Percentiles rank a stretch among this genome's conserved stretches.
phyloP scores from a whole-genome alignment of 2,888 invertebrate genomes.

The Athalia circularis region DNA sequence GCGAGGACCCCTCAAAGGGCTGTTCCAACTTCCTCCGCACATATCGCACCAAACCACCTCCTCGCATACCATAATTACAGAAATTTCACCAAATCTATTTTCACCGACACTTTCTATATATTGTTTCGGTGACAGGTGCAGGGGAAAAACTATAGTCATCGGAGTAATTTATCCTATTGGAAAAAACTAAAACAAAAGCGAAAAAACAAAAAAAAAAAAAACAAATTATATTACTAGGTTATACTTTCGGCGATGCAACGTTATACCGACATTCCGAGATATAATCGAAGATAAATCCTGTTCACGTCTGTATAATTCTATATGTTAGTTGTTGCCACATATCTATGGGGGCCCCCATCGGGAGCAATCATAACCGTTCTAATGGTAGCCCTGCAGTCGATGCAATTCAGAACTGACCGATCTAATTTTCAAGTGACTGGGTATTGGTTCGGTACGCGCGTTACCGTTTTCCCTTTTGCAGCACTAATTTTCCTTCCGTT shows the following conservation, averaged over 20 bases:
- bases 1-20: slow-evolving; percentile 29
- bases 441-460: slow-evolving; percentile 22
- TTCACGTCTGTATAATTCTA: slow-evolving; percentile 39
- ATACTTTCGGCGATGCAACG: no score
- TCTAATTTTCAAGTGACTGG: slow-evolving; percentile 43
- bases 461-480: slow-evolving; percentile 30
- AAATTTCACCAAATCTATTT: not conserved
- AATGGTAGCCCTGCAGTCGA: slow-evolving; percentile 36
- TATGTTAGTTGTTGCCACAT: slow-evolving; percentile 41
- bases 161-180: no score
- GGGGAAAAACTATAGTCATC: no score
- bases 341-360: slow-evolving; percentile 30
- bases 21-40: slow-evolving; percentile 28
- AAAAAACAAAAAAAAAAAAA: no score
- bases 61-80: not conserved
- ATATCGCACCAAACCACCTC: not conserved
- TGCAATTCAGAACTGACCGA: slow-evolving; percentile 42
- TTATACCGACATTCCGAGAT: slow-evolving; percentile 19
- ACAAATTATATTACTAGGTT: no score
- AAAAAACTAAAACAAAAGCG: no score
- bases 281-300: slow-evolving; percentile 24
- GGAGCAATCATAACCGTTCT: slow-evolving; percentile 42
- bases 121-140: no score
- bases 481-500: slow-evolving; percentile 34
- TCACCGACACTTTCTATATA: no score